Percentiles rank a stretch among this genome's conserved stretches.
Evolutionary conservation across 2,888 invertebrate species (phyloP).

Genomic region (Tinea pellionella): DNA sequence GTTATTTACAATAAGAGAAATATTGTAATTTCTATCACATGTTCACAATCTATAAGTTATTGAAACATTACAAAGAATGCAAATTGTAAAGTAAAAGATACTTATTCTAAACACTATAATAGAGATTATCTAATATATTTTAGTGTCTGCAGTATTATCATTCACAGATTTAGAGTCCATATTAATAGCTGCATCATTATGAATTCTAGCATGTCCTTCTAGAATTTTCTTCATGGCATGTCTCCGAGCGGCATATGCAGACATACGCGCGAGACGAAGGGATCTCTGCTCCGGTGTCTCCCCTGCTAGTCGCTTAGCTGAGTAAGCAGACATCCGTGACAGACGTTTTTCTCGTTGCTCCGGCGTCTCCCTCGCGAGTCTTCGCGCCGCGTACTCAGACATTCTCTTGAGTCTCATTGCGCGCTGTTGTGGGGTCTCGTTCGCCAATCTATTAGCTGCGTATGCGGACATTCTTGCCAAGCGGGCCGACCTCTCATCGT

Average conservation of each 20-base stretch:
- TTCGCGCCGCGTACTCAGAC: conserved; percentile 56
- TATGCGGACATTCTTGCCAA: conserved; percentile 59
- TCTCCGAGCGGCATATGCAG: conserved; percentile 52
- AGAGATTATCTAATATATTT: not conserved
- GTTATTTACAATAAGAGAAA: too few species aligned
- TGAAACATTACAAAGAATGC: too few species aligned
- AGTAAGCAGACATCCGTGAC: conserved; percentile 57
- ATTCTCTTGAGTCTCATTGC: conserved; percentile 46
- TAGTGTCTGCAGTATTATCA: not conserved
- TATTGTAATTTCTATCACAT: too few species aligned
- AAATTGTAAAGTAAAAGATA: too few species aligned
- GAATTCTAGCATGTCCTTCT: too few species aligned
- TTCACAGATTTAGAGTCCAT: not conserved
- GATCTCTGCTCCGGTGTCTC: conserved; percentile 52
- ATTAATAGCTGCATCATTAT: not conserved
- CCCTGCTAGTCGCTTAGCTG: conserved; percentile 49
- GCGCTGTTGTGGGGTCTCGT: conserved; percentile 51
- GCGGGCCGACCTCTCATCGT: conserved; percentile 41
- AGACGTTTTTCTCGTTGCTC: conserved; percentile 50
- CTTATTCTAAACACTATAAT: too few species aligned
- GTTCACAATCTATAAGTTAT: too few species aligned
- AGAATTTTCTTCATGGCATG: conserved; percentile 21
- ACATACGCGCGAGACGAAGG: conserved; percentile 47
- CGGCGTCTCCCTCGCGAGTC: conserved; percentile 44
- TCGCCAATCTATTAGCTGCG: conserved; percentile 53